Evolutionary conservation across 2,888 invertebrate genomes (phyloP), one percentile per base, ranked within the genome.

Genomic region (Agonopterix subpropinquella): DNA sequence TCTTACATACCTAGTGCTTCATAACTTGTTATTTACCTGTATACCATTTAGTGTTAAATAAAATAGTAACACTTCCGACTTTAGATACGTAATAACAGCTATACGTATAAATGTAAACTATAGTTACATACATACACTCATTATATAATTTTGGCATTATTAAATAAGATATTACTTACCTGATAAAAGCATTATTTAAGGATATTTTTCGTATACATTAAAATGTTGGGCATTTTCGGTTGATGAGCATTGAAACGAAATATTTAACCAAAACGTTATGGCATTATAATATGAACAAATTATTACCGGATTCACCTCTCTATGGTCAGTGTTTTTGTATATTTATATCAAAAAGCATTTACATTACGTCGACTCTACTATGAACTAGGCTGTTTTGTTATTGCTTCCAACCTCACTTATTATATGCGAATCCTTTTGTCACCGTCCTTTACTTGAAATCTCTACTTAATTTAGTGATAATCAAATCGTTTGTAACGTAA

Each of bases 381-480:
- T 65, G 65, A 28, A 42, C 11, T 44, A 47, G 72, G 70, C 69
- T 75, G 72, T 78, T 80, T 68, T 70, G 70, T 79, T 78, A 67
- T 77, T 73, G 78, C 77, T 78, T 77, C 74, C 65, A 64, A 42
- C 61, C 65, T 59, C 62, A 65, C 59, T 66, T 28, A 28, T 5
- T 61, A 62, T 64, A 62, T 70, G 63, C 70, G 70, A 65, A 65
- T 48, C 47, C 67, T 69, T 70, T 70, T 60, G 61, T 77, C 79
- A 73, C 87, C 87, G 87, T 87, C 87, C 85, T 81, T 73, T 75
- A 80, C 71, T 82, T 77, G 77, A 78, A 73, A 71, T 78, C 70
- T 80, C 79, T 85, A 86, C 84, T 88, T 86, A 86, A 85, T 84
- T 86, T 85, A 86, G 82, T 81, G 66, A 73, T 80, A 82, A 80